Evolutionary conservation across 2,888 invertebrate genomes (phyloP).

Genomic region (Limnephilus rhombicus): DNA sequence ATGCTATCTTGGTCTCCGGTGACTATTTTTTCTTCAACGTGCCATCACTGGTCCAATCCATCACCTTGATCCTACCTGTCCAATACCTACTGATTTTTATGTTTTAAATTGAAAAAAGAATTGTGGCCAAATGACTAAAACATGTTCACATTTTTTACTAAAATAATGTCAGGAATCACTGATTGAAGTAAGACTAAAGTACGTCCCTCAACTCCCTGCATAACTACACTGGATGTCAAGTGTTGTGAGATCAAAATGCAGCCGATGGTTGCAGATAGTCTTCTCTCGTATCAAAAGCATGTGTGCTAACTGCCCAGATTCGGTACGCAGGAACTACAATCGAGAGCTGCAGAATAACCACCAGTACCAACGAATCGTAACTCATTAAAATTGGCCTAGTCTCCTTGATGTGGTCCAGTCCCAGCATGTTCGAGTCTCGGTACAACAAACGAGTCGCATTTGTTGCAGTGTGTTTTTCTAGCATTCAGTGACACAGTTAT

Average conservation of each 20-base stretch:
- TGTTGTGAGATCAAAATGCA: neutral
- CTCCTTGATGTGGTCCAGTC: neutral
- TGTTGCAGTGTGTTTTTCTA: constrained; percentile 18
- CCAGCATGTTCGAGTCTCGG: neutral
- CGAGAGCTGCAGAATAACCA: neutral
- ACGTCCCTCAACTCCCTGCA: too few species aligned
- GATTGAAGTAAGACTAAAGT: too few species aligned
- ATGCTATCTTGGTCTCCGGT: too few species aligned
- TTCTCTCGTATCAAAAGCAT: neutral
- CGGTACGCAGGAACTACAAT: neutral
- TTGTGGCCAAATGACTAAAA: too few species aligned
- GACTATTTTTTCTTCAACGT: too few species aligned
- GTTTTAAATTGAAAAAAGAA: too few species aligned
- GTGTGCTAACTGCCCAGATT: neutral
- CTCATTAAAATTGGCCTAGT: neutral
- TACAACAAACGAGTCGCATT: neutral
- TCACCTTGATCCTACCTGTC: too few species aligned
- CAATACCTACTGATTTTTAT: too few species aligned
- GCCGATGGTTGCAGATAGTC: neutral
- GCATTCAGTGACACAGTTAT: constrained; percentile 2
- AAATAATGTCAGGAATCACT: too few species aligned
- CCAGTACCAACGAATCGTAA: neutral
- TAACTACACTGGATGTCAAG: neutral
- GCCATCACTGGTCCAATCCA: too few species aligned
- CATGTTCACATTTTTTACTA: too few species aligned